Evolutionary conservation across 1,140 invertebrate genomes (phyloP).

Genomic region (Cotesia typhae): DNA sequence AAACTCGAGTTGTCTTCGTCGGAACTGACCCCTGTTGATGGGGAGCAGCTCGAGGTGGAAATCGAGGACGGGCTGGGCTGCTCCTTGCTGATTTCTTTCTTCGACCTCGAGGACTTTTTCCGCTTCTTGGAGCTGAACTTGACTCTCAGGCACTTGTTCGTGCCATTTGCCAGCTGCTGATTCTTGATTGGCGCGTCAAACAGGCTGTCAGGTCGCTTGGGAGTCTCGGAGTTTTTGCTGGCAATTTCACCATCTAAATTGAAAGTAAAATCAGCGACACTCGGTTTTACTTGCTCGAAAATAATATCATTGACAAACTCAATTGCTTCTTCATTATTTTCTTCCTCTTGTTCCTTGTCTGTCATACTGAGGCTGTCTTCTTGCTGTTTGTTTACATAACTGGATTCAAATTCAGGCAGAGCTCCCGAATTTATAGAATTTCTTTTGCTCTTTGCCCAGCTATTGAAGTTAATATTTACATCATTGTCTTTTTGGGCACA

Average conservation of each 20-base stretch:
- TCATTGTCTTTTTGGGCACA: too few relatives aligned
- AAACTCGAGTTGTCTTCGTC: conserved; percentile 72
- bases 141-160: conserved; percentile 59
- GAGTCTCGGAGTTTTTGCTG: conserved; percentile 19
- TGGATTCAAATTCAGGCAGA: too few relatives aligned
- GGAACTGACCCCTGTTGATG: conserved; percentile 48
- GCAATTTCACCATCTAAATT: conserved; percentile 19
- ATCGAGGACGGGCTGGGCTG: conserved; percentile 63
- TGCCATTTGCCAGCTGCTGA: conserved; percentile 46
- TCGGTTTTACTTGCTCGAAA: conserved; percentile 12
- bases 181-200: conserved; percentile 51
- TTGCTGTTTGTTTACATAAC: too few relatives aligned
- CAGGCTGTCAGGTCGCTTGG: conserved; percentile 47
- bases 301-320: conserved; percentile 14
- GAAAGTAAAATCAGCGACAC: not conserved
- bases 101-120: conserved; percentile 56
- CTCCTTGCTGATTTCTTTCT: conserved; percentile 45
- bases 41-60: conserved; percentile 56
- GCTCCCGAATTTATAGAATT: too few relatives aligned
- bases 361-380: too few relatives aligned
- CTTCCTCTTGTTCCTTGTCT: too few relatives aligned
- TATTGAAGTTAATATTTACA: too few relatives aligned
- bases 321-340: conserved; percentile 2
- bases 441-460: too few relatives aligned
- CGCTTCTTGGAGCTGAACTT: conserved; percentile 65